Conservation (phyloP, 2,113 vertebrate species). For the Oreamnos americanus region DNA sequence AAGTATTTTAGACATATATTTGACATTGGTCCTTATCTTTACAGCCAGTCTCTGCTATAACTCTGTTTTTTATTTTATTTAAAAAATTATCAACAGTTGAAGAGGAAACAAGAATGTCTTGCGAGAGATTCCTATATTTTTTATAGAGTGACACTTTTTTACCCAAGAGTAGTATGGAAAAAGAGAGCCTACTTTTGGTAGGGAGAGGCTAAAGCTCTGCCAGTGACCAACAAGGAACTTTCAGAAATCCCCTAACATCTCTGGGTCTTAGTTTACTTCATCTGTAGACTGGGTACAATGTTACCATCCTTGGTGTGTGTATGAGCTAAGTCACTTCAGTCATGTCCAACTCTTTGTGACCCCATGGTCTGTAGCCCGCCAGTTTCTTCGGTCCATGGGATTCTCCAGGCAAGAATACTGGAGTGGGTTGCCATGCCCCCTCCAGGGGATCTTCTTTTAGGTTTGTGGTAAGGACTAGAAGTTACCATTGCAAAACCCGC, state of each 20-base stretch:
- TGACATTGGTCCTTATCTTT: slow-evolving; percentile 44
- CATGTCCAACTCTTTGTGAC: neutral
- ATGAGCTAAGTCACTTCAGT: neutral
- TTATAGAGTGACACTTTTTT: neutral
- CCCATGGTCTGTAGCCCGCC: neutral
- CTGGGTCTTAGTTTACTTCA: neutral
- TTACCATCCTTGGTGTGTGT: neutral
- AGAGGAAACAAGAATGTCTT: neutral
- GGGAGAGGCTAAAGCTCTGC: neutral
- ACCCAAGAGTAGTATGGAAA: neutral
- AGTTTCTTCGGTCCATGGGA: neutral
- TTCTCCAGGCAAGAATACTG: neutral
- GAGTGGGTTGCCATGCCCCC: neutral
- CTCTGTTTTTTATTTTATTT: neutral
- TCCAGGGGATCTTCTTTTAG: neutral
- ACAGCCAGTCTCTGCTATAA: neutral
- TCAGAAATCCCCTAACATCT: neutral
- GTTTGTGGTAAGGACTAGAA: neutral
- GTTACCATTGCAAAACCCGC: neutral
- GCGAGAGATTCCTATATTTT: neutral
- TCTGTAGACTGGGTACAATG: neutral
- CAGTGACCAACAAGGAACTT: neutral
- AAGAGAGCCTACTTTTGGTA: neutral
- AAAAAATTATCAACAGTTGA: neutral
- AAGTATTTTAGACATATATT: slow-evolving; percentile 41